Percentiles rank a stretch among this genome's conserved stretches.
These are phyloP conservation scores for Alitta virens DNA, from an alignment of 2,888 invertebrate genomes.

Conservation along the genomic window DNA sequence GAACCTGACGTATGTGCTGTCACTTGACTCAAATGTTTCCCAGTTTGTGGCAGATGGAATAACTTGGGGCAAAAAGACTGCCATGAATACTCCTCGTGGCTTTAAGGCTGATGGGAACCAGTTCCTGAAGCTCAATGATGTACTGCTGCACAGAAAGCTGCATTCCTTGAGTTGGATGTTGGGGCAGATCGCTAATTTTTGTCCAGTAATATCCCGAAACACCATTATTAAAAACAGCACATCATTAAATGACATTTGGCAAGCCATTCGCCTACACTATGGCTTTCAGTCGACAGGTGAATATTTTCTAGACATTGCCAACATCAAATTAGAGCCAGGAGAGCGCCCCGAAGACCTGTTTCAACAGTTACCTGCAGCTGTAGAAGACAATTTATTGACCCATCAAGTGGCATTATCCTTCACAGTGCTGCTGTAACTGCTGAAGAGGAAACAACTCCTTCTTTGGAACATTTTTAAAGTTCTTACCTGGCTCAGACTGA, in stretches of 20 bases:
- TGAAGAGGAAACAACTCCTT: slow-evolving; percentile 24
- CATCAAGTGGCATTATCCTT: slow-evolving; percentile 14
- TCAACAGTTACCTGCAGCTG: slow-evolving; percentile 25
- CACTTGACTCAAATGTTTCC: slow-evolving; percentile 25
- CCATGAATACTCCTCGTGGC: slow-evolving; percentile 16
- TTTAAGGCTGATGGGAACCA: slow-evolving; percentile 22
- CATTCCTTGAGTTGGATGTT: slow-evolving; percentile 26
- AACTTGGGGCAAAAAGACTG: slow-evolving; percentile 23
- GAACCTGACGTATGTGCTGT: slow-evolving; percentile 25
- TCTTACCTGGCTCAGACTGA: slow-evolving; percentile 27
- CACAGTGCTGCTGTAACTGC: slow-evolving; percentile 8
- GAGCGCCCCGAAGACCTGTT: slow-evolving; percentile 30
- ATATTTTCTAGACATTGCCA: slow-evolving; percentile 28
- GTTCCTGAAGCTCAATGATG: slow-evolving; percentile 8
- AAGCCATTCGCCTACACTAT: slow-evolving; percentile 29
- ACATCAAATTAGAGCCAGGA: slow-evolving; percentile 22
- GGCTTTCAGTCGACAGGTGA: slow-evolving; percentile 34
- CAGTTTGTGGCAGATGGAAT: slow-evolving; percentile 23
- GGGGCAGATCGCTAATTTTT: slow-evolving; percentile 28
- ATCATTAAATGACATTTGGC: slow-evolving; percentile 15
- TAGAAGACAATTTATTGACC: slow-evolving; percentile 27
- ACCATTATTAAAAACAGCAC: slow-evolving; percentile 14
- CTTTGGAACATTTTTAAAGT: slow-evolving; percentile 29
- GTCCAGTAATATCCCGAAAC: slow-evolving; percentile 15
- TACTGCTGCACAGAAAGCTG: slow-evolving; percentile 23